Evolutionary conservation across 2,888 invertebrate genomes (phyloP), one percentile per base, ranked within the genome.

Genomic region (Oxystoma pomonae): DNA sequence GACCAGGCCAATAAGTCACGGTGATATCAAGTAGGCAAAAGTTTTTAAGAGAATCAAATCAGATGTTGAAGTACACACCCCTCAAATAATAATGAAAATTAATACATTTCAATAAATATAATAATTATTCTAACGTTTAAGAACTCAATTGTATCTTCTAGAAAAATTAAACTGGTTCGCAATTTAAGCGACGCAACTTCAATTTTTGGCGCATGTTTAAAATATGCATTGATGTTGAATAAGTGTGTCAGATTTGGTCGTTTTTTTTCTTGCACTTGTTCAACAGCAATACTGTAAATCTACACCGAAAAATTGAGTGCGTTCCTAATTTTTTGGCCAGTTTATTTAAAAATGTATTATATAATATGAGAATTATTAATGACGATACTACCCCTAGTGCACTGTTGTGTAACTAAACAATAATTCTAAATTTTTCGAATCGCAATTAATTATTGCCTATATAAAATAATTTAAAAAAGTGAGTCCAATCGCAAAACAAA

Each of bases 1-100:
- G 82, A 81, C 81, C 82, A 81, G 81, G 81, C 81, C 81, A 80
- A 79, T 7, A 78, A 77, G 78, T 79, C 80, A 80, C 79, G 80
- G 80, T 80, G 78, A 81, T 80, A 80, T 80, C 80, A 80, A 79
- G 78, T 77, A 78, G 76, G 77, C 75, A 76, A 77, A 78, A 77
- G 74, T 74, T 35, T 35, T 65, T 64, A 74, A 75, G 70, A 74
- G 75, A 78, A 79, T 79, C 77, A 78, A 79, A 79, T 78, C 75
- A 76, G 75, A 76, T 73, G 68, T 61, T 75, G 72, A 68, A 70
- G 49, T 62, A 72, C 74, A 76, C 74, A 76, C 72, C 75, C 77
- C 76, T 71, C 73, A 74, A 75, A 73, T 74, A 71, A 74, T 71
- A 73, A 74, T 21, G 69, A 72, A 74, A 73, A n/a, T n/a, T 75